A percentile compares a stretch with the other conserved stretches of the same genome.
phyloP scores from a whole-genome alignment of 2,113 vertebrate genomes.

The Limanda limanda region DNA sequence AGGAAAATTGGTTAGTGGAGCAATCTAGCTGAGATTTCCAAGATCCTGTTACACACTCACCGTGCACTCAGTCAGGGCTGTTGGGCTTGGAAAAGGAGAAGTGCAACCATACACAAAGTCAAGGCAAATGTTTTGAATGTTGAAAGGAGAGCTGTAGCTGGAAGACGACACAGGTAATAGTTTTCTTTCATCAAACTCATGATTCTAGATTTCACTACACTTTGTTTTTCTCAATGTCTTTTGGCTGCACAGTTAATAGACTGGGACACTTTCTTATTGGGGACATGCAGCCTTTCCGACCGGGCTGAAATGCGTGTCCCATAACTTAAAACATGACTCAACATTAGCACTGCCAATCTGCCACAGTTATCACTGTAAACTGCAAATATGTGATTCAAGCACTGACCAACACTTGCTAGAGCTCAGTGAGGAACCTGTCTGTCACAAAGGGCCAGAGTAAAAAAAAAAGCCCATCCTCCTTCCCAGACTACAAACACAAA shows the following conservation, averaged over 20 bases:
- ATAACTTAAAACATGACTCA: too few relatives aligned
- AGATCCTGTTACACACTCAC: conserved; percentile 77
- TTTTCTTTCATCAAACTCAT: neutral
- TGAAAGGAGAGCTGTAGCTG: conserved; percentile 1
- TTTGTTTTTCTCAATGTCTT: neutral
- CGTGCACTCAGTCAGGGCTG: conserved; percentile 58
- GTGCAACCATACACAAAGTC: conserved; percentile 24
- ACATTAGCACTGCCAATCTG: too few relatives aligned
- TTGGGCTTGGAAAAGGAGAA: conserved; percentile 25
- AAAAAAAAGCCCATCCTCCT: too few relatives aligned
- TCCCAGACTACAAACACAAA: neutral
- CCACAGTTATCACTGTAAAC: too few relatives aligned
- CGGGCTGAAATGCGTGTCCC: too few relatives aligned
- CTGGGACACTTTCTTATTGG: neutral
- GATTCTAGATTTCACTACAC: neutral
- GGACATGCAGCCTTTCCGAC: too few relatives aligned
- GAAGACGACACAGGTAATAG: neutral
- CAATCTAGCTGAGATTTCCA: conserved; percentile 71
- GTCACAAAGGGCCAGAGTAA: too few relatives aligned
- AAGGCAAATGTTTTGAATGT: neutral
- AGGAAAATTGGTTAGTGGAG: conserved; percentile 76
- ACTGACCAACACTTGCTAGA: too few relatives aligned
- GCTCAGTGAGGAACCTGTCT: too few relatives aligned
- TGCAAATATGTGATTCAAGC: too few relatives aligned
- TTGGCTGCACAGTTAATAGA: neutral